phyloP scores from a whole-genome alignment of 35 echinoderm and acorn worm species.

The Ophioderma brevispina region DNA sequence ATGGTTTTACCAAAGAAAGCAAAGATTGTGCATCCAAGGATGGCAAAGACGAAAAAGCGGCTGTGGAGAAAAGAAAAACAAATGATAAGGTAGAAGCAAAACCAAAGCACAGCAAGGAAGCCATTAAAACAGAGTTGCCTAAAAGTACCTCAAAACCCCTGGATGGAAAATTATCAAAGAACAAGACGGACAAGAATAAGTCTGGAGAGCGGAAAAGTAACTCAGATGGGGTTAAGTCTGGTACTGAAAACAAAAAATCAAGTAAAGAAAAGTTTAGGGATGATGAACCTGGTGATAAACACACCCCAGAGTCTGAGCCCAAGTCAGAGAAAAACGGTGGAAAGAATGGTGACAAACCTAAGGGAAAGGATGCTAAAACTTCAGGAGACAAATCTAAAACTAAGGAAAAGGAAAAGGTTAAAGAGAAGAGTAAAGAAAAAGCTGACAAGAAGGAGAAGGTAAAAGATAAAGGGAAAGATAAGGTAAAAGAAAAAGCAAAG shows the following conservation, averaged over 20 bases:
- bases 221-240: neutral
- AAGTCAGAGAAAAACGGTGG: no score
- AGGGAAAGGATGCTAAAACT: neutral
- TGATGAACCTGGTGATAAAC: conserved; percentile 17
- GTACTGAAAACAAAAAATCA: neutral
- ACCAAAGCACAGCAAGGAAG: conserved; percentile 14
- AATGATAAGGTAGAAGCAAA: neutral
- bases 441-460: conserved; percentile 33
- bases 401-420: conserved; percentile 70
- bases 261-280: conserved; percentile 17
- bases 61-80: neutral
- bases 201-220: neutral
- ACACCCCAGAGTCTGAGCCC: neutral
- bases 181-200: conserved; percentile 54
- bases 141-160: conserved; percentile 25
- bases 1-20: no score
- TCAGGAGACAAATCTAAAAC: conserved; percentile 28
- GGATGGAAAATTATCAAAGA: conserved; percentile 38
- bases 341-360: conserved; percentile 11
- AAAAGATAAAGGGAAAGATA: conserved; percentile 19
- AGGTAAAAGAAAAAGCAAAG: conserved; percentile 13
- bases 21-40: no score
- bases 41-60: conserved; percentile 9
- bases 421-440: conserved; percentile 59
- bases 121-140: neutral